Evolutionary conservation across 2,797 vertebrate species (phyloP).

Genomic region (Geotrypetes seraphini): DNA sequence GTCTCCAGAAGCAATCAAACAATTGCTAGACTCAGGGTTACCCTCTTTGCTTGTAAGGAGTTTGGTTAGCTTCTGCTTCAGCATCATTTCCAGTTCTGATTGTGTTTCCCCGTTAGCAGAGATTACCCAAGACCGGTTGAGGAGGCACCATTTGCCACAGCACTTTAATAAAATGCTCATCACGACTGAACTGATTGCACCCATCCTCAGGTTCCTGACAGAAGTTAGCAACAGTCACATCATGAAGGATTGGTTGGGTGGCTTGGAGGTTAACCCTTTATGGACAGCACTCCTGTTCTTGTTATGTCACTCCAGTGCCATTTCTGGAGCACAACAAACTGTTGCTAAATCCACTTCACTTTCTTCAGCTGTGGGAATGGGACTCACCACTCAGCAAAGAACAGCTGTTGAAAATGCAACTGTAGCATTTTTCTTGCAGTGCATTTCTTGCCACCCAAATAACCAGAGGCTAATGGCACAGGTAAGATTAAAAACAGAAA

Average conservation of each 20-base stretch:
- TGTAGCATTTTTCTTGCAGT: constrained; percentile 94
- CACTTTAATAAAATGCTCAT: constrained; percentile 66
- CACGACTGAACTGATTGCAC: constrained; percentile 85
- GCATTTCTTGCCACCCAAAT: constrained; percentile 95
- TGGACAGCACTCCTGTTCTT: constrained; percentile 95
- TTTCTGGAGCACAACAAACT: constrained; percentile 57
- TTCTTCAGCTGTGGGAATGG: constrained; percentile 57
- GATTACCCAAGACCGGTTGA: constrained; percentile 65
- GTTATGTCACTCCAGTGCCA: constrained; percentile 88
- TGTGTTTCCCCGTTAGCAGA: constrained; percentile 62
- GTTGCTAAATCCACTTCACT: constrained; percentile 66
- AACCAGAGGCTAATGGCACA: constrained; percentile 98
- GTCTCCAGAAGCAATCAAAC: constrained; percentile 89
- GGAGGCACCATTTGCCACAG: constrained; percentile 66
- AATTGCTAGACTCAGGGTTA: constrained; percentile 87
- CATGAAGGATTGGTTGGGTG: constrained; percentile 97
- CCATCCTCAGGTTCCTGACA: constrained; percentile 87
- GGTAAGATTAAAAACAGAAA: constrained; percentile 42
- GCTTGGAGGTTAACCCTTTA: constrained; percentile 90
- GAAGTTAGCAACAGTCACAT: constrained; percentile 94
- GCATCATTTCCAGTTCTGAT: constrained; percentile 75
- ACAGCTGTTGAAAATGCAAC: constrained; percentile 94
- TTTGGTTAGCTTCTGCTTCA: constrained; percentile 83
- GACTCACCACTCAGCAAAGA: constrained; percentile 88
- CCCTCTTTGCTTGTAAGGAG: constrained; percentile 88